phyloP scores from a whole-genome alignment of 2,797 vertebrate species.

The Sebastes variabilis region DNA sequence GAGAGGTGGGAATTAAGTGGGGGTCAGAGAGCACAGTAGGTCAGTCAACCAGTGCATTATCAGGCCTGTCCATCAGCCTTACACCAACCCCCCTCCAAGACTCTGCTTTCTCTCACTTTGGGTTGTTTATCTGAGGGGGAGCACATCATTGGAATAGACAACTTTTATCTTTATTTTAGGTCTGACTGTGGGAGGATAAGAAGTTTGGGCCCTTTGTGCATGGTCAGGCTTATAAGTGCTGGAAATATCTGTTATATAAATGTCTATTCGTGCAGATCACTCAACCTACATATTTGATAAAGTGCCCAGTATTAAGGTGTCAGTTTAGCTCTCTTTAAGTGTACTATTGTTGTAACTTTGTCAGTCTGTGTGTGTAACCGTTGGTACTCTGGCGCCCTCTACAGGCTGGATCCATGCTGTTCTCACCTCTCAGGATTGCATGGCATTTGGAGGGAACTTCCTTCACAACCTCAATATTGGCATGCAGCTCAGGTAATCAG shows the following conservation, averaged over 20 bases:
- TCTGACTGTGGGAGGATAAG: neutral
- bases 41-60: constrained; percentile 65
- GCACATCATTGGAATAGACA: neutral
- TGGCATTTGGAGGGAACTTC: constrained; percentile 99
- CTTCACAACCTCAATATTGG: constrained; percentile 99
- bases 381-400: constrained; percentile 63
- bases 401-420: constrained; percentile 99
- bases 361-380: neutral
- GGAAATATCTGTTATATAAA: neutral
- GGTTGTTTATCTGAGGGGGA: constrained; percentile 29
- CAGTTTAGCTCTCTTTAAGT: neutral
- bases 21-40: constrained; percentile 70
- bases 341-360: neutral
- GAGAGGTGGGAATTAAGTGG: constrained; percentile 70
- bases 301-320: neutral
- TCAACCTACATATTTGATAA: neutral
- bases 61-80: constrained; percentile 69
- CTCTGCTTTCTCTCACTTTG: constrained; percentile 61
- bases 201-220: neutral
- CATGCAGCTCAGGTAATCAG: constrained; percentile 97
- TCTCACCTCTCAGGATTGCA: constrained; percentile 99
- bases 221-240: no score
- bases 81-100: constrained; percentile 3
- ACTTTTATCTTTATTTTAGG: constrained; percentile 25
- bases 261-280: neutral